phyloP scores from a whole-genome alignment of 2,797 vertebrate genomes.

The Pseudomugil tenellus region DNA sequence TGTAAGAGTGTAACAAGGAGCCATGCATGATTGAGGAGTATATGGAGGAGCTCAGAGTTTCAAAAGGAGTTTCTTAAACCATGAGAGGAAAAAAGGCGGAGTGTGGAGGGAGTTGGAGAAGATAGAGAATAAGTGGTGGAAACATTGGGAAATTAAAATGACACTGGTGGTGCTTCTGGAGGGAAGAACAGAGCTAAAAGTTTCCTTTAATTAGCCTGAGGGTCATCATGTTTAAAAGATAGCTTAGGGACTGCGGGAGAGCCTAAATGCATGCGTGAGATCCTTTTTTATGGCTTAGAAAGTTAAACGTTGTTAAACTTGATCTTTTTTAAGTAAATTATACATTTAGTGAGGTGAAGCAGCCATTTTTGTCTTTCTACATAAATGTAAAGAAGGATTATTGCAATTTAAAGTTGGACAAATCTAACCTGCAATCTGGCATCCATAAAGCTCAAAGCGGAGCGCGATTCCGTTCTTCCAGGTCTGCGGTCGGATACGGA shows the following conservation, averaged over 20 bases:
- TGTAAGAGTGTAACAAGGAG: constrained; percentile 53
- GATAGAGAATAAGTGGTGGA: constrained; percentile 18
- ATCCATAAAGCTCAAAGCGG: constrained; percentile 95
- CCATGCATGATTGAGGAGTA: constrained; percentile 71
- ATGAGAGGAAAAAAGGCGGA: constrained; percentile 21
- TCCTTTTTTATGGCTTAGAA: constrained; percentile 5
- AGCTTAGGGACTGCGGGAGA: constrained; percentile 25
- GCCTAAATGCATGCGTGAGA: constrained; percentile 10
- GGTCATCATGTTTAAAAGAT: constrained; percentile 47
- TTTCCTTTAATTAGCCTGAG: constrained; percentile 69
- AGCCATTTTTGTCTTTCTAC: neutral
- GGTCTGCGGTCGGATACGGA: constrained; percentile 93
- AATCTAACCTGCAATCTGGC: constrained; percentile 89
- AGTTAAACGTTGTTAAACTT: constrained; percentile 6
- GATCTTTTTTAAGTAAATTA: constrained; percentile 6
- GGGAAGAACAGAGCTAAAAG: constrained; percentile 30
- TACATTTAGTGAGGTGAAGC: neutral
- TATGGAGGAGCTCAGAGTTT: constrained; percentile 36
- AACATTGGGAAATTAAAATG: constrained; percentile 29
- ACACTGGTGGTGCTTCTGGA: constrained; percentile 40
- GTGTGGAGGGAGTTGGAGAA: constrained; percentile 29
- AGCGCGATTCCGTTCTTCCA: constrained; percentile 95
- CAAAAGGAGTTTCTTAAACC: constrained; percentile 38
- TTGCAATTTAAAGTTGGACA: neutral
- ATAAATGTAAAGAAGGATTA: neutral